Conservation (phyloP, 2,113 vertebrate species). For the Cyanocitta stelleri region DNA sequence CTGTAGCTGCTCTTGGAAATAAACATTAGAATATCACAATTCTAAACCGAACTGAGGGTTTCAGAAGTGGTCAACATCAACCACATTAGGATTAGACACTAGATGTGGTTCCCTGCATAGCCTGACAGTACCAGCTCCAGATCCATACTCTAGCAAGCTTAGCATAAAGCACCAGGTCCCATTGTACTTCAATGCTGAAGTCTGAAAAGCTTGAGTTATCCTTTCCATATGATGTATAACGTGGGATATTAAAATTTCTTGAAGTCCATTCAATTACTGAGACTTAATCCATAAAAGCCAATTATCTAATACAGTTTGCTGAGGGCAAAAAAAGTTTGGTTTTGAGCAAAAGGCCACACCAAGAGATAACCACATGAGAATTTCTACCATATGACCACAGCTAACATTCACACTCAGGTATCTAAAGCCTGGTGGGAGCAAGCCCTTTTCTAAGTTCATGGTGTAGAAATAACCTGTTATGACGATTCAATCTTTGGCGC, state of each 20-base stretch:
- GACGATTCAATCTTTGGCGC: not conserved
- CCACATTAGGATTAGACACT: not conserved
- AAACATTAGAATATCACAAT: not conserved
- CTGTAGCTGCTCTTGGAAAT: not conserved
- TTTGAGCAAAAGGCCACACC: not conserved
- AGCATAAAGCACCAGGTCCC: not conserved
- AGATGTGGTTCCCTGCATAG: not conserved
- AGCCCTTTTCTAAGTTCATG: not conserved
- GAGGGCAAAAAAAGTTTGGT: not conserved
- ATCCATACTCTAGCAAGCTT: not conserved
- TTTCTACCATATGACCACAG: not conserved
- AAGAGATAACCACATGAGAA: not conserved
- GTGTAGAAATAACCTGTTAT: not conserved
- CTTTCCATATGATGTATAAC: not conserved
- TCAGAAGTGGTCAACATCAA: not conserved
- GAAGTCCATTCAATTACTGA: not conserved
- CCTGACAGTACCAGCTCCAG: not conserved
- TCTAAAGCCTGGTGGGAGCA: not conserved
- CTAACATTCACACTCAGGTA: not conserved
- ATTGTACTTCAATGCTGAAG: not conserved
- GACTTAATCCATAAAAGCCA: not conserved
- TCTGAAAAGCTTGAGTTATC: not conserved
- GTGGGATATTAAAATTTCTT: not conserved
- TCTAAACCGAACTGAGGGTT: not conserved
- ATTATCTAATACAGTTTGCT: not conserved